Base-by-base conservation (phyloP, 2,888 invertebrate species). In the Eurytoma adleriae region DNA sequence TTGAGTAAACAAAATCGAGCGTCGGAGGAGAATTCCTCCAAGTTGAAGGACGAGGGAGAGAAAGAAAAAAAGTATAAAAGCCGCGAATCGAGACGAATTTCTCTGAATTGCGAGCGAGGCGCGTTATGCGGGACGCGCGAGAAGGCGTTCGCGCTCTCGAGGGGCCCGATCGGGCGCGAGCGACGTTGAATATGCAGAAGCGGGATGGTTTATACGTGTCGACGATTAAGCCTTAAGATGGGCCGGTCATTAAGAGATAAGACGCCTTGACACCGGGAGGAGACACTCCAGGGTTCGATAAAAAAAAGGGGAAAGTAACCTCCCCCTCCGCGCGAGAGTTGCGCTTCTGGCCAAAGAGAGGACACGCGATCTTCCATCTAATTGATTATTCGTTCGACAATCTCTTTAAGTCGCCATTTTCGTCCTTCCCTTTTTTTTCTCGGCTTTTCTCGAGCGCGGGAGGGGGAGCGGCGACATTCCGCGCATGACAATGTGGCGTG, bases 231-330 rank as follows among this genome's bases (percentile, higher is more conserved):
- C 86, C 88, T 86, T 86, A 73, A 78, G 90, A 90, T 87, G 88
- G 88, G 88, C 85, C 87, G 87, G 89, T 90, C 90, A 90, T 90
- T 90, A 90, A 89, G 90, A 88, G 88, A 89, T 89, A 88, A 86
- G 85, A 85, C 85, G 84, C 84, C 86, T 87, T 88, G 89, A 89
- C 89, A 88, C 88, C 86, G 84, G 40, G 40, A 83, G 82, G 85
- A 86, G 89, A 89, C 88, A 87, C 86, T 86, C 86, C 64, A 27
- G 59, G 68, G 59, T 20, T 78, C 77, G 73, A 62, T 50, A 56
- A 40, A 20, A 52, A 50, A 24, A 18, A 16, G 4, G n/a, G 24
- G 2, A 61, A 16, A 57, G 18, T 20, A 54, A 30, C n/a, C n/a
- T 14, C 50, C n/a, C 48, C 67, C 56, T 5, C 50, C 52, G 12